Evolutionary conservation across 37 sponge, comb jelly and placozoan genomes (phyloP).

Genomic region (Petrosia ficiformis): DNA sequence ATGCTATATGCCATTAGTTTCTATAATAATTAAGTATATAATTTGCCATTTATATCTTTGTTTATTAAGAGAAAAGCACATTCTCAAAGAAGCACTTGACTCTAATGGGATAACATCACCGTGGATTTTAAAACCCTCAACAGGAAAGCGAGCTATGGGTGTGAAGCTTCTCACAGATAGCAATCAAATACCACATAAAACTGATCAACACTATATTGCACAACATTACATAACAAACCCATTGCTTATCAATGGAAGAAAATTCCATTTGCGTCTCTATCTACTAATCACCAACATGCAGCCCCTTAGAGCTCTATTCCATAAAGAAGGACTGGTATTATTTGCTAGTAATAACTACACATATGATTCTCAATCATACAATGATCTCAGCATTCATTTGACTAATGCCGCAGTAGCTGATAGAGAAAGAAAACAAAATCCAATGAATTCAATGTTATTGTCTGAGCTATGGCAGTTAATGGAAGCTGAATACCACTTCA

Average conservation of each 20-base stretch:
- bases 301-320: slow-evolving; percentile 70
- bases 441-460: slow-evolving; percentile 70
- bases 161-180: slow-evolving; percentile 40
- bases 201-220: slow-evolving; percentile 37
- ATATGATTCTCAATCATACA: slow-evolving; percentile 8
- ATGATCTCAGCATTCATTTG: slow-evolving; percentile 57
- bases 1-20: no score
- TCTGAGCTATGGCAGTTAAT: slow-evolving; percentile 60
- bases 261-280: slow-evolving; percentile 84
- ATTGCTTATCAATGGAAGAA: slow-evolving; percentile 60
- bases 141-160: slow-evolving; percentile 79
- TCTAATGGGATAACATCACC: background rate
- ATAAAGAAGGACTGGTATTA: slow-evolving; percentile 85
- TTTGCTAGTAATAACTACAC: slow-evolving; percentile 79
- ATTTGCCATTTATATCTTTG: background rate
- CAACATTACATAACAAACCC: slow-evolving; percentile 80
- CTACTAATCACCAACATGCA: slow-evolving; percentile 75
- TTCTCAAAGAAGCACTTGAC: slow-evolving; percentile 22
- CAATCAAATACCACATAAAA: slow-evolving; percentile 38
- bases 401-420: slow-evolving; percentile 94
- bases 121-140: slow-evolving; percentile 89
- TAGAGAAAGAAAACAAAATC: slow-evolving; percentile 46
- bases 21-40: no score
- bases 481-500: slow-evolving; percentile 24
- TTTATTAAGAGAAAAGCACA: slow-evolving; percentile 30